phyloP scores from a whole-genome alignment of 2,797 vertebrate genomes.

The Scyliorhinus canicula region DNA sequence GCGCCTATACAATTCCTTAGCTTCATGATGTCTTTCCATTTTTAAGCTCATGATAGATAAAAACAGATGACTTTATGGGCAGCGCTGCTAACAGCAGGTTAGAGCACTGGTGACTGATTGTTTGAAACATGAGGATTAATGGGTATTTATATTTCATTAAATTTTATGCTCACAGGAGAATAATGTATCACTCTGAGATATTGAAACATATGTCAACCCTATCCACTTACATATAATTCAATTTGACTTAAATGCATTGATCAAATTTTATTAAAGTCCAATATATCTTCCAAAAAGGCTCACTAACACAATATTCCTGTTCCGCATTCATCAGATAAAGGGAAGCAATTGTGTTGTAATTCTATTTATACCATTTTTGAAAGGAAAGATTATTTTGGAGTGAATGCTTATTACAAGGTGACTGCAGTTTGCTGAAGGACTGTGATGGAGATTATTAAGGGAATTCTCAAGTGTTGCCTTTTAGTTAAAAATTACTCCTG shows the following conservation, averaged over 20 bases:
- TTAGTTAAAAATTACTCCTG: slow-evolving; percentile 45
- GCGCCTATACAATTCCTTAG: slow-evolving; percentile 54
- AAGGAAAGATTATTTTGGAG: slow-evolving; percentile 52
- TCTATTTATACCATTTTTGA: slow-evolving; percentile 58
- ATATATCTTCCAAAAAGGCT: slow-evolving; percentile 76
- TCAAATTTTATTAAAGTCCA: slow-evolving; percentile 89
- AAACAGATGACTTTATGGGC: slow-evolving; percentile 81
- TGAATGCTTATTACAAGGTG: slow-evolving; percentile 54
- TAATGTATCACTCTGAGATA: slow-evolving; percentile 87
- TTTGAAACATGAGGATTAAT: slow-evolving; percentile 91
- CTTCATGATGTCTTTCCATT: slow-evolving; percentile 72
- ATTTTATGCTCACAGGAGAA: slow-evolving; percentile 83
- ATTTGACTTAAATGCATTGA: slow-evolving; percentile 90
- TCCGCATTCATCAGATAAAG: slow-evolving; percentile 66
- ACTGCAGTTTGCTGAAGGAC: slow-evolving; percentile 54
- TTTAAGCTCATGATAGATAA: slow-evolving; percentile 78
- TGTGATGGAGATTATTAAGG: slow-evolving; percentile 49
- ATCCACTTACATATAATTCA: slow-evolving; percentile 91
- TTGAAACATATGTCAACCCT: slow-evolving; percentile 94
- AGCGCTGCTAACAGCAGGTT: slow-evolving; percentile 73
- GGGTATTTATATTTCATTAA: slow-evolving; percentile 99
- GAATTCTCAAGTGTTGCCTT: slow-evolving; percentile 51
- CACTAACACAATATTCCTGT: slow-evolving; percentile 61
- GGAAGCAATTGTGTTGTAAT: slow-evolving; percentile 59
- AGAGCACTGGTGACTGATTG: slow-evolving; percentile 74